Percentiles rank a stretch among this genome's conserved stretches.
These are phyloP conservation scores for Xestia xanthographa DNA, from an alignment of 2,888 invertebrate genomes.

Conservation along the genomic window DNA sequence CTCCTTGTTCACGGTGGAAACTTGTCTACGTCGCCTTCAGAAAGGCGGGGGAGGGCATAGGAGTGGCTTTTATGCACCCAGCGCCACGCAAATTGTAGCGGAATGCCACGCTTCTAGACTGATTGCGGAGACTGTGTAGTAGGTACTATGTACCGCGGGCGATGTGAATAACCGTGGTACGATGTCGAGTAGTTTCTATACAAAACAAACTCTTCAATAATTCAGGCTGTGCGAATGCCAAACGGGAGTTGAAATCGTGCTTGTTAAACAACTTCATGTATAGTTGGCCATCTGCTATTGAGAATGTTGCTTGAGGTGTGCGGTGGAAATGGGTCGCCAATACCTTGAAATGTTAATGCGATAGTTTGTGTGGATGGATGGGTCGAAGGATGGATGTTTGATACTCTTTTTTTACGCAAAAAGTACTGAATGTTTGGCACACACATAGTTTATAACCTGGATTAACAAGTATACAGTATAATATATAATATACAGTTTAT, in stretches of 20 bases:
- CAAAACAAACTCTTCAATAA: slow-evolving; percentile 64
- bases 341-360: neutral
- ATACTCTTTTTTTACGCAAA: neutral
- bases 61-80: slow-evolving; percentile 80
- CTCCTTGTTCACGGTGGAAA: slow-evolving; percentile 78
- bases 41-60: slow-evolving; percentile 70
- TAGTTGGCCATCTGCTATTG: slow-evolving; percentile 18
- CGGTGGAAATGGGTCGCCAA: neutral
- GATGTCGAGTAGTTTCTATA: slow-evolving; percentile 67
- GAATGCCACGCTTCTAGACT: slow-evolving; percentile 77
- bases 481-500: no score
- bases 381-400: neutral
- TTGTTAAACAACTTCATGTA: slow-evolving; percentile 37
- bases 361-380: neutral
- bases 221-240: slow-evolving; percentile 50
- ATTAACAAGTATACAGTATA: no score
- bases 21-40: slow-evolving; percentile 80
- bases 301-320: neutral
- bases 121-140: slow-evolving; percentile 73
- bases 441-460: neutral
- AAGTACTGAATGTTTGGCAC: neutral
- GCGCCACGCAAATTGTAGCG: slow-evolving; percentile 80
- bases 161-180: slow-evolving; percentile 66
- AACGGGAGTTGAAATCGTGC: slow-evolving; percentile 29
- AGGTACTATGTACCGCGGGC: slow-evolving; percentile 54